A percentile compares a stretch with the other conserved stretches of the same genome.
Evolutionary conservation across 2,113 vertebrate genomes (phyloP).

Genomic region (Urocitellus parryii): DNA sequence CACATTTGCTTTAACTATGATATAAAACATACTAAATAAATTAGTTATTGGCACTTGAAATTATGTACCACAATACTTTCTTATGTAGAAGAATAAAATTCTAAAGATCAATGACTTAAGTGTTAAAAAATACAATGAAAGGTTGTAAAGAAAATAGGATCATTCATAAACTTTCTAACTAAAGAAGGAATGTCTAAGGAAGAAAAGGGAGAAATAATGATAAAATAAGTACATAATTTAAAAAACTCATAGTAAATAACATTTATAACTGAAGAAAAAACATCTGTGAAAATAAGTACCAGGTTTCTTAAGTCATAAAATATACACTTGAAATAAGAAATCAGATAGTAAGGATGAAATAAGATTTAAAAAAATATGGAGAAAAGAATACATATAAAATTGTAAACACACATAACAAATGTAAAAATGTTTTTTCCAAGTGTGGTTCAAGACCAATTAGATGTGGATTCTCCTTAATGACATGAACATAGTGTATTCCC

Average conservation of each 20-base stretch:
- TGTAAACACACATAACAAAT: neutral
- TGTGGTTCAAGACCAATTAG: neutral
- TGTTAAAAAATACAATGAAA: neutral
- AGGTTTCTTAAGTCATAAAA: constrained; percentile 20
- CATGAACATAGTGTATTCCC: neutral
- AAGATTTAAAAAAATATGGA: neutral
- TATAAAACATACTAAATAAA: neutral
- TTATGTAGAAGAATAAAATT: neutral
- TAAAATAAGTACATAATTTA: neutral
- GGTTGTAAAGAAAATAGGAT: neutral
- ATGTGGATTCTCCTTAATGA: neutral
- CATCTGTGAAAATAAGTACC: neutral
- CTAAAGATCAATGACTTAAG: neutral
- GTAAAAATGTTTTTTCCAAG: neutral
- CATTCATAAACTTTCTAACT: neutral
- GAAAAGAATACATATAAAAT: neutral
- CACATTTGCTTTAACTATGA: neutral
- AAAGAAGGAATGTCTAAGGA: neutral
- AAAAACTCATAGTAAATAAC: neutral
- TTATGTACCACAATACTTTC: neutral
- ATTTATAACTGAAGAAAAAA: neutral
- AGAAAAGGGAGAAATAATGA: neutral
- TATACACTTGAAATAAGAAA: neutral
- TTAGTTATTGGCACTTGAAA: neutral
- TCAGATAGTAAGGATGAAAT: neutral